These are phyloP conservation scores for Drosophila longiperda DNA, from an alignment of 2,888 invertebrate genomes.

Conservation along the genomic window DNA sequence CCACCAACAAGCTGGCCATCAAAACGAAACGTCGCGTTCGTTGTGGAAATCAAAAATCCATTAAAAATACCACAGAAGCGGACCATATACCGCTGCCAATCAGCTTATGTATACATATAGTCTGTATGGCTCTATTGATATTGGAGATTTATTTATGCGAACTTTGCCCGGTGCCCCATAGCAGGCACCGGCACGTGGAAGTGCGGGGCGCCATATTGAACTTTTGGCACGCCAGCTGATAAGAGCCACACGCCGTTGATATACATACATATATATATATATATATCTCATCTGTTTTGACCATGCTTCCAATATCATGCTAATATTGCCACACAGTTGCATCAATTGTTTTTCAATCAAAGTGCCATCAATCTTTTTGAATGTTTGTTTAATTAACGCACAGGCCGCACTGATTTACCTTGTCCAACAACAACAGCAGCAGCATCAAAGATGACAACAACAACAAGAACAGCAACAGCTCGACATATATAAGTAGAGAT, in stretches of 20 bases:
- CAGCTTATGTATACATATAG: slow-evolving; percentile 61
- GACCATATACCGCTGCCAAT: slow-evolving; percentile 63
- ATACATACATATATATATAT: not conserved
- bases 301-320: slow-evolving; percentile 74
- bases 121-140: slow-evolving; percentile 57
- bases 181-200: slow-evolving; percentile 1
- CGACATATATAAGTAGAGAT: slow-evolving; percentile 46
- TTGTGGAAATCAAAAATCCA: slow-evolving; percentile 83
- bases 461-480: slow-evolving; percentile 31
- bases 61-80: slow-evolving; percentile 74
- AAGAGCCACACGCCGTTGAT: slow-evolving; percentile 60
- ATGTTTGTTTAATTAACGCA: slow-evolving; percentile 79
- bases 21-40: slow-evolving; percentile 20
- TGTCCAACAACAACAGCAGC: slow-evolving; percentile 13
- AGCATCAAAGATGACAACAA: not conserved
- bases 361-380: slow-evolving; percentile 82
- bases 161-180: slow-evolving; percentile 51
- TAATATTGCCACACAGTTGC: slow-evolving; percentile 78
- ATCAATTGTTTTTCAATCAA: slow-evolving; percentile 85
- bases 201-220: slow-evolving; percentile 50
- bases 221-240: slow-evolving; percentile 69
- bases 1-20: slow-evolving; percentile 41
- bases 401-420: slow-evolving; percentile 64
- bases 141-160: slow-evolving; percentile 71
- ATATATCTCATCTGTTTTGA: slow-evolving; percentile 28